Percentiles rank a stretch among this genome's conserved stretches.
Conservation (phyloP, 2,888 invertebrate genomes). For the Caenorhabditis sinica region DNA sequence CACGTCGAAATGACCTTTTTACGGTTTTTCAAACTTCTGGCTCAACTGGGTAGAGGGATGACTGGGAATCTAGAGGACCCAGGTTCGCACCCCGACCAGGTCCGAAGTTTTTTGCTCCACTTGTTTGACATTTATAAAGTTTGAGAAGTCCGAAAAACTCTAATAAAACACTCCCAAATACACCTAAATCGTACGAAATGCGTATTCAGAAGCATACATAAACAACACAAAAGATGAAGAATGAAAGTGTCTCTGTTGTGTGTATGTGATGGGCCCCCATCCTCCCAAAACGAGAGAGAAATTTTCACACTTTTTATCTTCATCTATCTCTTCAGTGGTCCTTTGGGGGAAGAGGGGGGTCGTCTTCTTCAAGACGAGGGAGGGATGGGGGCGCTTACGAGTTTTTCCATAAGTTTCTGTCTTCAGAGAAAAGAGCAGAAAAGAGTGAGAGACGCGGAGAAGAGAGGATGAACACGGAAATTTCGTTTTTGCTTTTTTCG, state of each 20-base stretch:
- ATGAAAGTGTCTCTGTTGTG: not conserved
- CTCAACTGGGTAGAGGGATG: not conserved
- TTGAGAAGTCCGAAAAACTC: constrained; percentile 10
- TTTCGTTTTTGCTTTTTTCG: constrained; percentile 31
- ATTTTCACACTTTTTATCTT: constrained; percentile 45
- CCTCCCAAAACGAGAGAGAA: not conserved
- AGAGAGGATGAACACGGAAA: constrained; percentile 17
- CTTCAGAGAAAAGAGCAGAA: not conserved
- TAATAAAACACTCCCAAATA: not conserved
- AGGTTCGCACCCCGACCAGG: not conserved
- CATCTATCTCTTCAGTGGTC: constrained; percentile 30
- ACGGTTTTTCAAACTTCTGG: not conserved
- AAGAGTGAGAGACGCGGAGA: constrained; percentile 21
- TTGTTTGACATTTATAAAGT: not conserved
- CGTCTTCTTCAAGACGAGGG: too few relatives aligned
- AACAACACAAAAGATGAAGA: constrained; percentile 5
- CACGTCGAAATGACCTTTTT: not conserved
- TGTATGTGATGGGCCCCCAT: too few relatives aligned
- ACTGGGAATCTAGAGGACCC: not conserved
- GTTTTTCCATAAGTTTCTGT: constrained; percentile 46
- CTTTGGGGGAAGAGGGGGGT: constrained; percentile 8
- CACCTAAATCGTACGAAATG: not conserved
- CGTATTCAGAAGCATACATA: not conserved
- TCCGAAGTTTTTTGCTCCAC: not conserved
- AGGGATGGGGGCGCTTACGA: constrained; percentile 31